Conservation (phyloP, 1,140 invertebrate species). For the Megalopta genalis region DNA sequence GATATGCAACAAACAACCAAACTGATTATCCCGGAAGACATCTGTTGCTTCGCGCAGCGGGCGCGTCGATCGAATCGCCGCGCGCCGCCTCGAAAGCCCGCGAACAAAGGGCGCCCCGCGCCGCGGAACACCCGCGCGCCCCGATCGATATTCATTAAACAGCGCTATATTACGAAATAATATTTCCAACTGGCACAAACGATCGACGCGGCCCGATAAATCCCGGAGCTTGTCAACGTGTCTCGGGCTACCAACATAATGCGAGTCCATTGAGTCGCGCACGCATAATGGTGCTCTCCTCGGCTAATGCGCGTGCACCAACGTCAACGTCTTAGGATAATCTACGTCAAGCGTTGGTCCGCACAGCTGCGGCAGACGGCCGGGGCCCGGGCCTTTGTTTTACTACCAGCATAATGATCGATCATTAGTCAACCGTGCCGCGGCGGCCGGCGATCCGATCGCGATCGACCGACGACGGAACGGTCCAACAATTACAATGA, state of each 20-base stretch:
- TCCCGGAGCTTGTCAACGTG: constrained; percentile 48
- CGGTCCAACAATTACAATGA: too few relatives aligned
- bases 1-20: too few relatives aligned
- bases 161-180: background rate
- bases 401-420: constrained; percentile 40
- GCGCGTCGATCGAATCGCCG: too few relatives aligned
- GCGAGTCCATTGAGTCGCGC: constrained; percentile 59
- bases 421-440: constrained; percentile 44
- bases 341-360: constrained; percentile 53
- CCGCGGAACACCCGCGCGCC: too few relatives aligned
- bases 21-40: too few relatives aligned
- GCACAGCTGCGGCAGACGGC: constrained; percentile 57
- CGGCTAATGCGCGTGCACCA: constrained; percentile 51
- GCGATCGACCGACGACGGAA: background rate
- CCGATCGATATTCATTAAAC: too few relatives aligned
- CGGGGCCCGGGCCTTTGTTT: constrained; percentile 50
- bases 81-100: too few relatives aligned
- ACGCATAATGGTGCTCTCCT: constrained; percentile 47
- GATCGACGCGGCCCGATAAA: constrained; percentile 59
- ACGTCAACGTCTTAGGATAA: constrained; percentile 63
- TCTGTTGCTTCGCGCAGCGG: too few relatives aligned
- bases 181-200: constrained; percentile 34
- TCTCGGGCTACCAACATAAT: constrained; percentile 50
- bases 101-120: too few relatives aligned
- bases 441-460: background rate